Evolutionary conservation across 2,888 invertebrate genomes (phyloP).

Genomic region (Enchytraeus crypticus): DNA sequence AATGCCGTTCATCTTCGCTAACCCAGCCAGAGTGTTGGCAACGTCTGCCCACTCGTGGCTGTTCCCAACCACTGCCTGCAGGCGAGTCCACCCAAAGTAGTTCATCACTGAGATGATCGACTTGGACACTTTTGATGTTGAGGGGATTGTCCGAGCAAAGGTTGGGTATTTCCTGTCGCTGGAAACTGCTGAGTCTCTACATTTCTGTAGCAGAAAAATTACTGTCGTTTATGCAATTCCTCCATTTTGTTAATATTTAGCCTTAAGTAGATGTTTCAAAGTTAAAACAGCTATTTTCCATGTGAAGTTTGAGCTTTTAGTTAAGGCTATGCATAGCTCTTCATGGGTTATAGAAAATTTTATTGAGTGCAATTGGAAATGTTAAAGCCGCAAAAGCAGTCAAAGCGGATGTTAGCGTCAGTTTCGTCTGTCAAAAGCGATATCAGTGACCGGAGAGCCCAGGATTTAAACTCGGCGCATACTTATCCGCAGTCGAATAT

Average conservation of each 20-base stretch:
- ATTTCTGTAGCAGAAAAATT: conserved; percentile 6
- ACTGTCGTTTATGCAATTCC: background rate
- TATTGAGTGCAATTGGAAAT: too few species aligned
- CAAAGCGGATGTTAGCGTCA: too few species aligned
- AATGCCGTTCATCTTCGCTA: conserved; percentile 16
- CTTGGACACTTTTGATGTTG: conserved; percentile 85
- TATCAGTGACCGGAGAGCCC: too few species aligned
- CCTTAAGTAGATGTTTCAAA: too few species aligned
- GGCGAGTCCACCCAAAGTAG: conserved; percentile 67
- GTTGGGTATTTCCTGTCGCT: conserved; percentile 80
- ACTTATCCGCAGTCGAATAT: too few species aligned
- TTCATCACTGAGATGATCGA: conserved; percentile 76
- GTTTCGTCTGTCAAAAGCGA: too few species aligned
- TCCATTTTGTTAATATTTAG: too few species aligned
- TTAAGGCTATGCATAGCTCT: background rate
- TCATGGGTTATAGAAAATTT: background rate
- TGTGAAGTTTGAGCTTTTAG: background rate
- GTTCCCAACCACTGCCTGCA: conserved; percentile 11
- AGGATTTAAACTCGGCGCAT: too few species aligned
- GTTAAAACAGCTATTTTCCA: too few species aligned
- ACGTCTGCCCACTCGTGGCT: conserved; percentile 12
- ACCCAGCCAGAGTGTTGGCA: background rate
- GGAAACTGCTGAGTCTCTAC: conserved; percentile 55
- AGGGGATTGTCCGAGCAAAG: conserved; percentile 81
- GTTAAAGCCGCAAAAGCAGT: too few species aligned